These are phyloP conservation scores for Drosophila guanche DNA, from an alignment of 1,140 invertebrate genomes.

Conservation along the genomic window DNA sequence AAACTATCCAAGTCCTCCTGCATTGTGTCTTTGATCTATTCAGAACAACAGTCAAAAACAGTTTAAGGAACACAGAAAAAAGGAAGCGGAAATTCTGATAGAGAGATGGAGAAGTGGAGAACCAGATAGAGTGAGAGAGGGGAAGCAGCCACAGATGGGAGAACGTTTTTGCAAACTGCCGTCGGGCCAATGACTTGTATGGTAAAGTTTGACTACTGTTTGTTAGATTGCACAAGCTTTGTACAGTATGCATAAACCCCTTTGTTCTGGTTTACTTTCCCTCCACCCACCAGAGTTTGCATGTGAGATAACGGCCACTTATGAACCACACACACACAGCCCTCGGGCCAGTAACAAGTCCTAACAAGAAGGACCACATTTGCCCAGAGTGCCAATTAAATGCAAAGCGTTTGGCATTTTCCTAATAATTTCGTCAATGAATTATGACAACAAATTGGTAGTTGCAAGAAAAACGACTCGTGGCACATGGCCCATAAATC, in stretches of 20 bases:
- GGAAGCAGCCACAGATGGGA: conserved; percentile 27
- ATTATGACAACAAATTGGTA: conserved; percentile 71
- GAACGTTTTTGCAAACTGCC: conserved; percentile 47
- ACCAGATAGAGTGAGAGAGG: background rate
- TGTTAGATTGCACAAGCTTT: conserved; percentile 52
- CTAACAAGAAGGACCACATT: conserved; percentile 34
- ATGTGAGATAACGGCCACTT: conserved; percentile 58
- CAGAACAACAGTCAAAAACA: conserved; percentile 42
- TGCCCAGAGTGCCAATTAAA: conserved; percentile 60
- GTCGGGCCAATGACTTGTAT: conserved; percentile 33
- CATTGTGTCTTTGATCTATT: conserved; percentile 54
- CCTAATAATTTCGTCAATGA: conserved; percentile 71
- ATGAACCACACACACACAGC: conserved; percentile 18
- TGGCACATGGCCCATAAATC: conserved; percentile 64
- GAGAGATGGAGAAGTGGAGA: no score
- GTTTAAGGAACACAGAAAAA: conserved; percentile 24
- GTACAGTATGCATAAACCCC: background rate
- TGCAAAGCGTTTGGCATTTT: conserved; percentile 43
- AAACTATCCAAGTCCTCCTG: conserved; percentile 27
- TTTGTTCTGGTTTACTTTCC: background rate
- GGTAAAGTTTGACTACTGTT: conserved; percentile 61
- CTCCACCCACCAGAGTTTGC: conserved; percentile 4
- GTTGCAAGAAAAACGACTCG: conserved; percentile 46
- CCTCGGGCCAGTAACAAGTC: conserved; percentile 35
- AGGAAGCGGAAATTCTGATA: background rate